Conservation (phyloP, 2,797 vertebrate species). For the Pseudocheirus occidentalis region DNA sequence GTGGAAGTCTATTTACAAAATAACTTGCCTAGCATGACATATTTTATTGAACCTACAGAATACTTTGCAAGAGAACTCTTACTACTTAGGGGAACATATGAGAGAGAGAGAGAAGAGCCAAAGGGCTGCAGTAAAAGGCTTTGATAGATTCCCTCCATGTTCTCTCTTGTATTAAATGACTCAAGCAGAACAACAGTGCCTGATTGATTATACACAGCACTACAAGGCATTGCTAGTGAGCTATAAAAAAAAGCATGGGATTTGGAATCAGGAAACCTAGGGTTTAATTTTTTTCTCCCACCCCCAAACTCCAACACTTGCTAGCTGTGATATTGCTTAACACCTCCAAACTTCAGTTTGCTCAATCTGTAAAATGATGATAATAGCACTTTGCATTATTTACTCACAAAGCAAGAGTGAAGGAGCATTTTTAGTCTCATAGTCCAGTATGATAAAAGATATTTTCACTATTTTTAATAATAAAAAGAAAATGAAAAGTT, state of each 20-base stretch:
- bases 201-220: not conserved
- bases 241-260: not conserved
- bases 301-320: not conserved
- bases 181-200: not conserved
- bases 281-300: not conserved
- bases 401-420: not conserved
- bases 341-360: not conserved
- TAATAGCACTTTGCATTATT: not conserved
- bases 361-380: not conserved
- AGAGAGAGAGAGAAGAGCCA: not conserved
- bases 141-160: not conserved
- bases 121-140: not conserved
- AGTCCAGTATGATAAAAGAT: not conserved
- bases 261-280: not conserved
- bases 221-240: not conserved
- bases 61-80: not conserved
- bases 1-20: constrained; percentile 42
- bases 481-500: not conserved
- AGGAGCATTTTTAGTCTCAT: not conserved
- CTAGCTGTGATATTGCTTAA: not conserved
- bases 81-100: not conserved
- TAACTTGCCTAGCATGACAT: constrained; percentile 14
- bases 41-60: not conserved
- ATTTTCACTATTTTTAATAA: not conserved
- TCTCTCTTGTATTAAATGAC: not conserved